phyloP scores from a whole-genome alignment of 2,888 invertebrate species.

The Agrenia bidenticulata region DNA sequence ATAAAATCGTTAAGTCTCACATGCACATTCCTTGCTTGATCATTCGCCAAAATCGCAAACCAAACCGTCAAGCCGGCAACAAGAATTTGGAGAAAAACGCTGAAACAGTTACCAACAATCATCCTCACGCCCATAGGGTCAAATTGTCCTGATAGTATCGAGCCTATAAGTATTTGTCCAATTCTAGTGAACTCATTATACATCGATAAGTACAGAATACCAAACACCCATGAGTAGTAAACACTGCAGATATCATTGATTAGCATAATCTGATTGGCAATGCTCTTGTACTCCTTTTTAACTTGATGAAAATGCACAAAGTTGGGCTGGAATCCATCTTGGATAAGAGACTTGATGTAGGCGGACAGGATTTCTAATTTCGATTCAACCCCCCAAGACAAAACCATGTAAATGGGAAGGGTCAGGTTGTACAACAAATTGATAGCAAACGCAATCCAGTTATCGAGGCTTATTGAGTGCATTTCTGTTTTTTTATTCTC shows the following conservation, averaged over 20 bases:
- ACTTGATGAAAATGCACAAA: constrained; percentile 30
- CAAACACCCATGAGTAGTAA: constrained; percentile 32
- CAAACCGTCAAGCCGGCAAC: constrained; percentile 35
- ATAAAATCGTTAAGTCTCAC: constrained; percentile 49
- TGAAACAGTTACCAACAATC: constrained; percentile 4
- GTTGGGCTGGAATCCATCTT: constrained; percentile 20
- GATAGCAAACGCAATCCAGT: constrained; percentile 4
- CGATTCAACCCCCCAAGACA: constrained; percentile 39
- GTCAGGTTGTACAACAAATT: constrained; percentile 19
- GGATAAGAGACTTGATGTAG: constrained; percentile 31
- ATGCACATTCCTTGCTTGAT: constrained; percentile 42
- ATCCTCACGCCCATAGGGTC: background rate
- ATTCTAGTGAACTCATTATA: background rate
- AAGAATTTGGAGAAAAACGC: background rate
- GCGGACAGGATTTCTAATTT: constrained; percentile 31
- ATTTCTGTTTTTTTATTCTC: background rate
- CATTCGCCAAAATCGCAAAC: constrained; percentile 43
- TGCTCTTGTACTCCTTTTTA: constrained; percentile 38
- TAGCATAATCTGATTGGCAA: constrained; percentile 34
- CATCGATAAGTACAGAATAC: constrained; percentile 5
- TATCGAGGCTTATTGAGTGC: background rate
- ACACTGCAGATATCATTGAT: constrained; percentile 35
- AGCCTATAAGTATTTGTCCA: constrained; percentile 12
- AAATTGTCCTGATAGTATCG: constrained; percentile 1
- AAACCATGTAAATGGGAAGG: constrained; percentile 40